Base-by-base conservation (phyloP, 1,140 invertebrate genomes). In the Callitettix versicolor region DNA sequence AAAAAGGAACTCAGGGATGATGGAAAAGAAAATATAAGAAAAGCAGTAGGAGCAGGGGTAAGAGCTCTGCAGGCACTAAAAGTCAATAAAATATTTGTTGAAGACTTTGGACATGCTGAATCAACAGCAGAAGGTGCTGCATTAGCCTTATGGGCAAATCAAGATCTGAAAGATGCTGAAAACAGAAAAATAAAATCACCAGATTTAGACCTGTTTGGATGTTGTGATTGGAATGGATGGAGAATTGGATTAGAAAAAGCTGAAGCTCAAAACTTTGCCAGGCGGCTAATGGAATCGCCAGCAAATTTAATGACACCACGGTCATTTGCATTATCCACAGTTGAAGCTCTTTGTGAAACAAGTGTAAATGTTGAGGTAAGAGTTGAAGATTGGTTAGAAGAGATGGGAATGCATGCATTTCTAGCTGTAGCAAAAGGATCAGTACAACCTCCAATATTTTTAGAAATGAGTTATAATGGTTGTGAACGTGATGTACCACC, bases 41-140 rank as follows among this genome's bases (percentile, higher is more conserved):
- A 57, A 40, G 66, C 71, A 17, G 85, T 85, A 22, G 81, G 85
- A 12, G 79, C 82, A 62, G 78, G 79, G 33, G 79, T 78, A 43
- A 72, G 69, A 57, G 70, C 73, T n/a, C 61, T 86, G 49, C 68
- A 77, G 55, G 67, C 72, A 3, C 67, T 72, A 11, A 79, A 80
- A n/a, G 76, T 86, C 0, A 77, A 75, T 58, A 69, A 79, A 33
- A 81, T 90, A 42, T 68, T 71, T 7, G 67, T 91, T 1, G 87
- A 90, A 65, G 73, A 75, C 41, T 80, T 86, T 63, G 79, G 76
- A 1, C 77, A 86, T 68, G 75, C 84, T 3, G 82, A 86, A 68
- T 80, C 83, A 22, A 78, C 84, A 3, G 86, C 86, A 2, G 87
- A 91, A 69, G 86, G 85, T 3, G 76, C 78, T 36, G 62, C 70